Conservation (phyloP, 2,797 vertebrate species). For the Phoeniculus purpureus region DNA sequence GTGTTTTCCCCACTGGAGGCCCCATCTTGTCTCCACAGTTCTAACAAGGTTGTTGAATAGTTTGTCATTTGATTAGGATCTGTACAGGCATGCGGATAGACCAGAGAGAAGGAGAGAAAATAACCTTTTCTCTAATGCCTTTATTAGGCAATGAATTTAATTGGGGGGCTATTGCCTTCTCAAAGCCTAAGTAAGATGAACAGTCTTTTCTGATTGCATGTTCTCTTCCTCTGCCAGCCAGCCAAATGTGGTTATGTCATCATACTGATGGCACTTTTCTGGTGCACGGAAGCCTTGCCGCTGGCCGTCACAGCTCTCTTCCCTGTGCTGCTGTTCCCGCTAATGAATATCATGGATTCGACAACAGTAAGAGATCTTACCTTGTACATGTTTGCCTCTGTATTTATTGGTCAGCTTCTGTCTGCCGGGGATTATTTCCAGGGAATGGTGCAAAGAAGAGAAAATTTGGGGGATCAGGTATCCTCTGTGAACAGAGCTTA, state of each 20-base stretch:
- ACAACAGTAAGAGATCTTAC: conserved; percentile 64
- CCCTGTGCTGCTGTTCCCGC: conserved; percentile 90
- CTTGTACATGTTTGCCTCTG: not conserved
- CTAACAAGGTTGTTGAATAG: not conserved
- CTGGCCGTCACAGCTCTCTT: conserved; percentile 89
- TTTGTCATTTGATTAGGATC: not conserved
- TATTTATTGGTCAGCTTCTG: not conserved
- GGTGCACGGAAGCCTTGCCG: conserved; percentile 94
- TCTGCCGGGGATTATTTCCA: not conserved
- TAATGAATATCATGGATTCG: conserved; percentile 90
- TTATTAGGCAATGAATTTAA: not conserved
- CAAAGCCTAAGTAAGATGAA: not conserved
- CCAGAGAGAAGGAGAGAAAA: not conserved
- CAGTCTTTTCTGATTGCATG: not conserved
- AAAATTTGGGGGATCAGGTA: not conserved
- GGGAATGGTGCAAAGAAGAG: not conserved
- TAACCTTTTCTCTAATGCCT: not conserved
- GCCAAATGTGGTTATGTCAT: conserved; percentile 87
- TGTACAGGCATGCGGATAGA: not conserved
- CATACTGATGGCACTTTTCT: conserved; percentile 91
- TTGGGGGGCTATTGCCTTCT: not conserved
- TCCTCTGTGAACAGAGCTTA: not conserved
- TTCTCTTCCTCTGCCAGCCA: conserved; percentile 77
- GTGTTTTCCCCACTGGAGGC: not conserved
- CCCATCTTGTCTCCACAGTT: not conserved